Conservation (phyloP, 2,888 invertebrate genomes). For the Auanema freiburgensis region DNA sequence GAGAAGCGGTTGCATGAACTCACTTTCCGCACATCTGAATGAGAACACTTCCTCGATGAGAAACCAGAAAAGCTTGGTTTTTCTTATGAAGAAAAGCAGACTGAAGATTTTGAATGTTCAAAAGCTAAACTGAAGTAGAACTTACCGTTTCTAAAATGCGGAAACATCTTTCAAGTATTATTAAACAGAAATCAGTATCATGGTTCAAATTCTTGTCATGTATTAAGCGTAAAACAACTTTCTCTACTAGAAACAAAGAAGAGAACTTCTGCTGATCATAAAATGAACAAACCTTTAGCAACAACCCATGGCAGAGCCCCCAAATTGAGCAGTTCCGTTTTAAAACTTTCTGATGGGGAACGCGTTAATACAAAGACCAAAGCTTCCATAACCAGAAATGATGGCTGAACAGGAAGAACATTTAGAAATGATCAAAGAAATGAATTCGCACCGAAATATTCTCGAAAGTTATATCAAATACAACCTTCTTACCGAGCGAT, state of each 20-base stretch:
- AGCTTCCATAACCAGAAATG: constrained; percentile 52
- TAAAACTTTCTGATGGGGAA: constrained; percentile 38
- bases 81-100: constrained; percentile 49
- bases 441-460: constrained; percentile 27
- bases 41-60: constrained; percentile 46
- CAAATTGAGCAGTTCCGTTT: constrained; percentile 51
- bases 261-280: constrained; percentile 8
- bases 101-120: constrained; percentile 26
- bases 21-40: constrained; percentile 46
- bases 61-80: constrained; percentile 56
- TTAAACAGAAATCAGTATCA: constrained; percentile 9
- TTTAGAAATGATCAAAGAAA: background rate
- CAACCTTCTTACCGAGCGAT: constrained; percentile 31
- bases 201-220: constrained; percentile 11
- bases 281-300: constrained; percentile 37
- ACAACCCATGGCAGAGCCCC: constrained; percentile 55
- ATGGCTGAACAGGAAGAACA: constrained; percentile 23
- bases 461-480: constrained; percentile 36
- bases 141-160: constrained; percentile 52
- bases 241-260: constrained; percentile 26
- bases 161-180: constrained; percentile 51
- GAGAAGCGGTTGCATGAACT: constrained; percentile 3
- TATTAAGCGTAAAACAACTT: constrained; percentile 15
- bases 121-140: too few relatives aligned
- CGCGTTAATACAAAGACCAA: constrained; percentile 48